Percentiles rank a stretch among this genome's conserved stretches.
phyloP scores from a whole-genome alignment of 2,797 vertebrate genomes.

The Sebastes melanostomus region DNA sequence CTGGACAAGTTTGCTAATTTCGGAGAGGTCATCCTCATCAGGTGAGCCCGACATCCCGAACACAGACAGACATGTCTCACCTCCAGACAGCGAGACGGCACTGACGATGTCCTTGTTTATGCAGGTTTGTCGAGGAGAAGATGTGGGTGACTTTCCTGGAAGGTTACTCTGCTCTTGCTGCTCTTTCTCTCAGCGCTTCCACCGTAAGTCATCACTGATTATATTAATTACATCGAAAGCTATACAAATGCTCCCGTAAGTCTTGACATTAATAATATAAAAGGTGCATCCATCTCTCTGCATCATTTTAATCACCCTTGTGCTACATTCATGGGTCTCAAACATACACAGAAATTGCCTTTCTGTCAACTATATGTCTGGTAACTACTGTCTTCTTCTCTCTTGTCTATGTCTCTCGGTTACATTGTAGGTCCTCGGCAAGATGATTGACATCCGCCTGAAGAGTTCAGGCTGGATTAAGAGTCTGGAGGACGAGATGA shows the following conservation, averaged over 20 bases:
- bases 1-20: constrained; percentile 92
- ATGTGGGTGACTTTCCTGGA: constrained; percentile 99
- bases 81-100: background rate
- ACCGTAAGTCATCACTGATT: constrained; percentile 68
- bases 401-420: background rate
- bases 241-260: background rate
- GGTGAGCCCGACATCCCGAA: constrained; percentile 74
- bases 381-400: background rate
- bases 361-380: background rate
- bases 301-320: background rate
- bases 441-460: constrained; percentile 88
- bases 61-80: background rate
- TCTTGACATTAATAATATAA: background rate
- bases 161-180: constrained; percentile 93
- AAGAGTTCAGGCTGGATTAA: constrained; percentile 96
- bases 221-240: background rate
- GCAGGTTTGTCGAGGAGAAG: constrained; percentile 97
- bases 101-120: constrained; percentile 1
- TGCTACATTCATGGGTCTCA: background rate
- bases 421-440: constrained; percentile 85
- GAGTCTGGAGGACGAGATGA: constrained; percentile 96
- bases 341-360: background rate
- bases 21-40: constrained; percentile 97
- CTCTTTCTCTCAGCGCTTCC: constrained; percentile 87
- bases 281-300: background rate